Percentiles rank a stretch among this genome's conserved stretches.
Conservation (phyloP, 2,888 invertebrate species). For the Hyposoter didymator region DNA sequence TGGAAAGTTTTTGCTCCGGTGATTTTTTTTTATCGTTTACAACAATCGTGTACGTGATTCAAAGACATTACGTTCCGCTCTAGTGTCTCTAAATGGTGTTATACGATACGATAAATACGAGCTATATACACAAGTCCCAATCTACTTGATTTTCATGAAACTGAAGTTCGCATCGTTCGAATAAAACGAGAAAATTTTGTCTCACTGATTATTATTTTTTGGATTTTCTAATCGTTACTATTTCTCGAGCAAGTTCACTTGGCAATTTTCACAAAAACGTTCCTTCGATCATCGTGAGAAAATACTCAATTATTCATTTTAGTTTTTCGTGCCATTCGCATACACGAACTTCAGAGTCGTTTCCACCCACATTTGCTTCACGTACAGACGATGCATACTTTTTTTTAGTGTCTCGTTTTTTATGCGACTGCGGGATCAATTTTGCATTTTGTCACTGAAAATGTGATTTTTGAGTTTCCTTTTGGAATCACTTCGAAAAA, state of each 20-base stretch:
- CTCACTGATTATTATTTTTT: background rate
- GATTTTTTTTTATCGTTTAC: background rate
- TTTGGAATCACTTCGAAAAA: too few species aligned
- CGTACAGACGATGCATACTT: background rate
- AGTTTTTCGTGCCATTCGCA: background rate
- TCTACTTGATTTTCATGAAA: background rate
- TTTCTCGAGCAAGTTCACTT: background rate
- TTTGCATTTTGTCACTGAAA: too few species aligned
- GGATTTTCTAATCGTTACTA: background rate
- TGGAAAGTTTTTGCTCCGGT: slow-evolving; percentile 42
- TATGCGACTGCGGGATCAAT: background rate
- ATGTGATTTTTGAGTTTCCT: too few species aligned
- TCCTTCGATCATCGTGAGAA: too few species aligned
- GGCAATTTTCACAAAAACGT: too few species aligned
- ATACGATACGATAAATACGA: slow-evolving; percentile 28
- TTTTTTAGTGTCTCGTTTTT: background rate
- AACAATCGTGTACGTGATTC: slow-evolving; percentile 18
- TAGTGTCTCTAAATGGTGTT: slow-evolving; percentile 23
- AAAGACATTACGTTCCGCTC: slow-evolving; percentile 7
- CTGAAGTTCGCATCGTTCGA: background rate
- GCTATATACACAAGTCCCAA: slow-evolving; percentile 16
- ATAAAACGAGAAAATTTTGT: background rate
- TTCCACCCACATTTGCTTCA: background rate
- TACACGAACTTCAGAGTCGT: background rate
- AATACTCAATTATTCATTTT: too few species aligned